Conservation (phyloP, 2,797 vertebrate genomes). For the Argya squamiceps region DNA sequence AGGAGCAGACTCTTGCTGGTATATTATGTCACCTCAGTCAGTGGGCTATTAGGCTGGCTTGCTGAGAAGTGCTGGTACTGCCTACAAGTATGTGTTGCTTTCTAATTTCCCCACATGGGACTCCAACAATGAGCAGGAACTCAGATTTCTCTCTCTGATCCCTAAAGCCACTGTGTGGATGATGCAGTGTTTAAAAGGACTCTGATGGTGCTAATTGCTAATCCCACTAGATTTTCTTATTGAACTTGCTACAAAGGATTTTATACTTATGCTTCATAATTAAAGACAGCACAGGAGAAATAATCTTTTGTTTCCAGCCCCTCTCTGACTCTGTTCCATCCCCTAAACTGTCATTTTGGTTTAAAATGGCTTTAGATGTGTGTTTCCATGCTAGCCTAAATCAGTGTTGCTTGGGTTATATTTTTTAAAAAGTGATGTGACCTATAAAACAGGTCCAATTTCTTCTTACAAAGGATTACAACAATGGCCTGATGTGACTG, state of each 20-base stretch:
- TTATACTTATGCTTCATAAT: neutral
- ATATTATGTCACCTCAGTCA: neutral
- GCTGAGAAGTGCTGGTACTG: neutral
- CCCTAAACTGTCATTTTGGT: neutral
- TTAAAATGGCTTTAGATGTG: slow-evolving; percentile 15
- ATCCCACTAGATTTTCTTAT: neutral
- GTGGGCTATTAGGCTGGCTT: neutral
- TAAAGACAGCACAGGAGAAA: slow-evolving; percentile 12
- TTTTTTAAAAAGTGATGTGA: neutral
- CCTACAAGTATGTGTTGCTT: neutral
- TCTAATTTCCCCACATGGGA: neutral
- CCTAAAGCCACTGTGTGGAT: neutral
- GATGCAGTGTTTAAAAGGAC: neutral
- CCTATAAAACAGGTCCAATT: slow-evolving; percentile 20
- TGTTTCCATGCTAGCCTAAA: neutral
- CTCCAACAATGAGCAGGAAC: neutral
- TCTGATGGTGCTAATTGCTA: neutral
- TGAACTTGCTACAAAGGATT: neutral
- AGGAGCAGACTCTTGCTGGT: neutral
- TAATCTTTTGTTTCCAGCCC: neutral
- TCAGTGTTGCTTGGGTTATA: neutral
- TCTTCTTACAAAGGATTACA: neutral
- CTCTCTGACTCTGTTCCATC: neutral
- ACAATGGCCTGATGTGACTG: neutral
- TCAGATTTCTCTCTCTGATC: neutral